Percentiles rank a stretch among this genome's conserved stretches.
Conservation (phyloP, 2,888 invertebrate genomes). For the Parnassius mnemosyne region DNA sequence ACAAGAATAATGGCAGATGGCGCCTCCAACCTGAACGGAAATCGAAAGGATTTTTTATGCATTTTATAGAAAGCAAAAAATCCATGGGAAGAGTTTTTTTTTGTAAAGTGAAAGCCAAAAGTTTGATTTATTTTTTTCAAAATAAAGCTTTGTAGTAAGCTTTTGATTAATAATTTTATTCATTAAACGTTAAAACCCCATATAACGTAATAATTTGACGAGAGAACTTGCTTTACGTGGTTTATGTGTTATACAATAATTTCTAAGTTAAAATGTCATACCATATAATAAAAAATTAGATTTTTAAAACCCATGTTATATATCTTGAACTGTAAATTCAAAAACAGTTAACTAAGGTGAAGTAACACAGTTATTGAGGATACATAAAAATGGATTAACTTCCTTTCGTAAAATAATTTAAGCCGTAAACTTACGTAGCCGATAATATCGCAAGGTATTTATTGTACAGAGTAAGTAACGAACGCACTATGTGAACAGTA, state of each 20-base stretch:
- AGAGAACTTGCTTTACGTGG: no score
- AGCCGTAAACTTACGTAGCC: constrained; percentile 2
- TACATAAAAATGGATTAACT: neutral
- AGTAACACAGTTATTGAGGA: neutral
- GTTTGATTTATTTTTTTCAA: constrained; percentile 26
- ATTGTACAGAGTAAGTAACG: constrained; percentile 18
- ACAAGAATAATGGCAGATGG: constrained; percentile 73
- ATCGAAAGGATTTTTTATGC: constrained; percentile 71
- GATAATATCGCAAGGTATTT: constrained; percentile 18
- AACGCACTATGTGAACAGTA: constrained; percentile 30
- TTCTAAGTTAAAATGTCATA: no score
- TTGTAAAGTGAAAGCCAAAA: constrained; percentile 58
- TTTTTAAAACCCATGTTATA: no score
- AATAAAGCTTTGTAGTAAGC: neutral
- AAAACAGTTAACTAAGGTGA: neutral
- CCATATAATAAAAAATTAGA: no score
- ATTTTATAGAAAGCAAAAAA: constrained; percentile 56
- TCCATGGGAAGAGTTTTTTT: constrained; percentile 51
- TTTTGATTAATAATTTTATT: neutral
- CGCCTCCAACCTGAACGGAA: constrained; percentile 66
- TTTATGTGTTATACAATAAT: no score
- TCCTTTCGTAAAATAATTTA: constrained; percentile 12
- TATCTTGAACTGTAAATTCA: no score
- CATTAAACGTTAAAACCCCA: neutral
- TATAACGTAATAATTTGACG: no score